phyloP scores from a whole-genome alignment of 2,113 vertebrate species.

The Podilymbus podiceps region DNA sequence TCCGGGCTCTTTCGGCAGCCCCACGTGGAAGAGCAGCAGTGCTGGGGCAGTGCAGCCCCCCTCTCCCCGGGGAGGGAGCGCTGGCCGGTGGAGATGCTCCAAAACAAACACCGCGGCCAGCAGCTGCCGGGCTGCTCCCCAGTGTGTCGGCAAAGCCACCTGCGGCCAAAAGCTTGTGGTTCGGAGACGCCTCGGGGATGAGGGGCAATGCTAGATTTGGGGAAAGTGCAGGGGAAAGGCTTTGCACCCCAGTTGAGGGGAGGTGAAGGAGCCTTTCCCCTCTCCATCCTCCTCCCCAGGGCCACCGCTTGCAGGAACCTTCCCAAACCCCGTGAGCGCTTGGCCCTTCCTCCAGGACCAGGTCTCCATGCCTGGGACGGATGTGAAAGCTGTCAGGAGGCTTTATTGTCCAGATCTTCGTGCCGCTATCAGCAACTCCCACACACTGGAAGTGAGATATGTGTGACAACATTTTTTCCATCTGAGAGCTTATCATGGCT shows the following conservation, averaged over 20 bases:
- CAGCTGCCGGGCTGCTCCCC: neutral
- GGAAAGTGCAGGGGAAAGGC: neutral
- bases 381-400: slow-evolving; percentile 29
- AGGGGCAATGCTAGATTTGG: neutral
- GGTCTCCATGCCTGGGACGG: rapidly evolving
- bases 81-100: neutral
- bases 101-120: neutral
- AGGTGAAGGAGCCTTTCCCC: neutral
- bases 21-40: neutral
- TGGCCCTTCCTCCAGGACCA: neutral
- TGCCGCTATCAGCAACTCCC: neutral
- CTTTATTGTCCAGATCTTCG: slow-evolving; percentile 49
- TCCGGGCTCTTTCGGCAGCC: neutral
- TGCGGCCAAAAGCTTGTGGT: neutral
- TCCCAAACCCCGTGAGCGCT: neutral
- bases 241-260: neutral
- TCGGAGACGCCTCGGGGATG: neutral
- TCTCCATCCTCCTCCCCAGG: neutral
- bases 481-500: neutral
- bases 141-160: neutral
- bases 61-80: neutral
- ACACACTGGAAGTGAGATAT: slow-evolving; percentile 66
- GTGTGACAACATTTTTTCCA: slow-evolving; percentile 61
- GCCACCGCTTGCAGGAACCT: neutral
- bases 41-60: neutral